Conservation (phyloP, 1,140 invertebrate genomes). For the Tyrophagus putrescentiae region DNA sequence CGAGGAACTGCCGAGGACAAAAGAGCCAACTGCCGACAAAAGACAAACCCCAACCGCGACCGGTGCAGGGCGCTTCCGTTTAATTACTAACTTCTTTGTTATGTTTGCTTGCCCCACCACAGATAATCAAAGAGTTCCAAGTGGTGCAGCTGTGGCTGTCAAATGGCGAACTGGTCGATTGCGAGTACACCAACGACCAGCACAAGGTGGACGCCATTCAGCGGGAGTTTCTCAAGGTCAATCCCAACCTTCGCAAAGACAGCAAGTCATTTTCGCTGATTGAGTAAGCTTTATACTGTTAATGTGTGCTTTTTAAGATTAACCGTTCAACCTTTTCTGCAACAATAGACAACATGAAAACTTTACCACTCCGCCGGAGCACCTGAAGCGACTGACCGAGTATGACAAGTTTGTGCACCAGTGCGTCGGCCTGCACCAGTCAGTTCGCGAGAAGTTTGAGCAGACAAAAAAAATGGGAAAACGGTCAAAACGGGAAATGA, state of each 20-base stretch:
- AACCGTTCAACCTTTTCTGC: neutral
- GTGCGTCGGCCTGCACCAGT: neutral
- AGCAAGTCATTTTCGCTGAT: neutral
- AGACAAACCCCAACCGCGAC: no score
- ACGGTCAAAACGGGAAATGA: slow-evolving; percentile 36
- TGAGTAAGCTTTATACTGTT: slow-evolving; percentile 17
- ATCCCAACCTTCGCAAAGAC: neutral
- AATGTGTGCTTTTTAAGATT: no score
- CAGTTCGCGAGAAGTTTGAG: neutral
- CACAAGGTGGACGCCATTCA: neutral
- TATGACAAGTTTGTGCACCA: neutral
- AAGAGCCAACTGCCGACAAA: no score
- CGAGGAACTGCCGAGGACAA: no score
- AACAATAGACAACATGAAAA: neutral
- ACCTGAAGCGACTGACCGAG: slow-evolving; percentile 3
- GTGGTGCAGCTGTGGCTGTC: slow-evolving; percentile 21
- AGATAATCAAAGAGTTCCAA: slow-evolving; percentile 12
- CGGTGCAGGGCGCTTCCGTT: neutral
- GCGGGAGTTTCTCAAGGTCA: slow-evolving; percentile 1
- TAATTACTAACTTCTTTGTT: slow-evolving; percentile 1
- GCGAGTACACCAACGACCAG: slow-evolving; percentile 17
- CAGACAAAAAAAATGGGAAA: neutral
- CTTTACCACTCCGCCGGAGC: slow-evolving; percentile 3
- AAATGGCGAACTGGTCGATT: slow-evolving; percentile 19
- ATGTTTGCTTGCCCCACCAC: neutral